These are phyloP conservation scores for Cynodonichthys magdalenae DNA, from an alignment of 2,797 vertebrate genomes.

Conservation along the genomic window DNA sequence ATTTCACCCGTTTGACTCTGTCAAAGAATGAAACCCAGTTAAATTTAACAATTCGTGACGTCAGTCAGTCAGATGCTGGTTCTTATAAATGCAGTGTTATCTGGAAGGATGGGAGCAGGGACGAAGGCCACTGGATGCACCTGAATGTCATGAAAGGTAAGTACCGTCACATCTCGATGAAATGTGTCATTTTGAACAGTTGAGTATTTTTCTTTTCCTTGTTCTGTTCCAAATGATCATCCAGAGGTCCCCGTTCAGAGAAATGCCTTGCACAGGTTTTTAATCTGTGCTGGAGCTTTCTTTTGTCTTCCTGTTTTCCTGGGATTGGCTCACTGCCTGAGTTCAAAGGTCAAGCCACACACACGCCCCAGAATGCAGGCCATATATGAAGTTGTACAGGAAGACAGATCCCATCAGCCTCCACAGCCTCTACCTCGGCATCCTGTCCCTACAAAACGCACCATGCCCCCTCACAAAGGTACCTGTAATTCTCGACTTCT, in stretches of 20 bases:
- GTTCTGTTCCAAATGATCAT: background rate
- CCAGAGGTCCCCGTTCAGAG: conserved; percentile 41
- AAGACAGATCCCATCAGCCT: background rate
- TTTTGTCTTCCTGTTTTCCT: conserved; percentile 63
- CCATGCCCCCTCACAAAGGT: conserved; percentile 32
- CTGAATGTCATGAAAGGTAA: conserved; percentile 62
- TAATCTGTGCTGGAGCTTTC: conserved; percentile 49
- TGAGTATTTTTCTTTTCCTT: background rate
- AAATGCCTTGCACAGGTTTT: conserved; percentile 44
- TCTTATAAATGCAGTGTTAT: conserved; percentile 55
- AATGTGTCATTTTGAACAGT: background rate
- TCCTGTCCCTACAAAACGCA: conserved; percentile 17
- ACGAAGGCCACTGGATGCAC: conserved; percentile 50
- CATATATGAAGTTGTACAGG: background rate
- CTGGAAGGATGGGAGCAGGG: conserved; percentile 2
- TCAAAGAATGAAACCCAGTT: conserved; percentile 36
- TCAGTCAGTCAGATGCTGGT: conserved; percentile 62
- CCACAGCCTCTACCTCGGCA: conserved; percentile 41
- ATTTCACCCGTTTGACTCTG: conserved; percentile 1
- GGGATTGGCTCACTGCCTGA: conserved; percentile 54
- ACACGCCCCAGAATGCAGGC: conserved; percentile 29
- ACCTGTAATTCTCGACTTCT: background rate
- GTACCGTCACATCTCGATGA: background rate
- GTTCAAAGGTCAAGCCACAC: conserved; percentile 39
- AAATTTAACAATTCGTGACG: conserved; percentile 34